Evolutionary conservation across 2,888 invertebrate species (phyloP), one percentile per base, ranked within the genome.

Genomic region (Argyresthia goedartella): DNA sequence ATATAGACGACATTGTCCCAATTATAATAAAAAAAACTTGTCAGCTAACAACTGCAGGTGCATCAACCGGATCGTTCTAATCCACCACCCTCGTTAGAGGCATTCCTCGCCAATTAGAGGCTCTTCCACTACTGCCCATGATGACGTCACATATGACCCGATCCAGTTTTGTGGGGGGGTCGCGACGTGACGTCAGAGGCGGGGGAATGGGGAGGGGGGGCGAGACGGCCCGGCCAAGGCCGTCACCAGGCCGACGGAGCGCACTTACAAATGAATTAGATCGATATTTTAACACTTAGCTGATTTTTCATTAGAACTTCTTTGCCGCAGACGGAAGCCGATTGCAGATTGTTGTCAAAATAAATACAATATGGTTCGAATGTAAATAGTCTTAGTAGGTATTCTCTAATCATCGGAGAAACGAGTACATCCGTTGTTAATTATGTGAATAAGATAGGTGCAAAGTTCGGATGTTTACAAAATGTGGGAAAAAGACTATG

Each of bases 201-300:
- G 6, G 25, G 25, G 25, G 25, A 6, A 25, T 4, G 25, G 25
- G 25, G 25, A n/a, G 25, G 25, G 6, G 25, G 25, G 25, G 25
- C 54, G 58, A 60, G 60, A 63, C 66, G 62, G 69, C 69, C 60
- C 72, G 76, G 79, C 82, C 85, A 85, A 85, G 85, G 85, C 76
- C 85, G 82, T 84, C 82, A 73, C 81, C 81, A 67, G 73, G 84
- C 80, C 84, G 81, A 82, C 84, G 69, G 76, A 64, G 73, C 79
- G 80, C 76, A 25, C 25, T 25, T 76, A 81, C 81, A 82, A 71
- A 73, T 71, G 56, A 64, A 62, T 66, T 62, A 66, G 81, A 85
- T 85, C 85, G 73, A 85, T 85, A 82, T 63, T 13, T 11, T 58
- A 45, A n/a, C 14, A 14, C 14, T 14, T 15, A 45, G 8, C 10